Percentiles rank a stretch among this genome's conserved stretches.
phyloP scores from a whole-genome alignment of 92 coral and sea anemone species.

The Paragorgia papillata region DNA sequence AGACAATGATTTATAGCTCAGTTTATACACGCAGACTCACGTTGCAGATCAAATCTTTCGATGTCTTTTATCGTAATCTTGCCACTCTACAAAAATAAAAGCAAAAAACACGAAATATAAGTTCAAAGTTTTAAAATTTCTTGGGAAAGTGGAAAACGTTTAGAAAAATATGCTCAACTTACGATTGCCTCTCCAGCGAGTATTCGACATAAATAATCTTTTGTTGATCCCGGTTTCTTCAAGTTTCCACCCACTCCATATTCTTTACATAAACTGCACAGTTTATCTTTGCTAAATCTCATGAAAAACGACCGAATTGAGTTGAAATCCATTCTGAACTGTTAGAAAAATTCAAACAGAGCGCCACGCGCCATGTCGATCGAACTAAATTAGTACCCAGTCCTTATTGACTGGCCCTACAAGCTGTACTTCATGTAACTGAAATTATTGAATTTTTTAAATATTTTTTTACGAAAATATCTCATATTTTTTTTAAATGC shows the following conservation, averaged over 20 bases:
- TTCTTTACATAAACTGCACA: constrained; percentile 4
- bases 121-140: no score
- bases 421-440: no score
- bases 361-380: constrained; percentile 2
- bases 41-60: constrained; percentile 37
- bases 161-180: background rate
- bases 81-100: constrained; percentile 23
- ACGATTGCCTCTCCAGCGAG: constrained; percentile 14
- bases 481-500: no score
- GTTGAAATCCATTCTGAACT: constrained; percentile 19
- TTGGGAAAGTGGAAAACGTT: background rate
- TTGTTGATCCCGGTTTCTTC: background rate
- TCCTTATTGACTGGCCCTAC: no score
- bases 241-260: background rate
- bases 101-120: background rate
- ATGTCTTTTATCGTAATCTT: background rate
- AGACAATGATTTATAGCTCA: background rate
- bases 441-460: no score
- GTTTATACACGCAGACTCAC: no score
- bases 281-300: constrained; percentile 31
- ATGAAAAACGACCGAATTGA: constrained; percentile 12
- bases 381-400: background rate
- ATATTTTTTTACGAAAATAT: no score
- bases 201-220: constrained; percentile 8
- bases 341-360: background rate